Conservation (phyloP, 1,140 invertebrate species). For the Drosophila kohkoa region DNA sequence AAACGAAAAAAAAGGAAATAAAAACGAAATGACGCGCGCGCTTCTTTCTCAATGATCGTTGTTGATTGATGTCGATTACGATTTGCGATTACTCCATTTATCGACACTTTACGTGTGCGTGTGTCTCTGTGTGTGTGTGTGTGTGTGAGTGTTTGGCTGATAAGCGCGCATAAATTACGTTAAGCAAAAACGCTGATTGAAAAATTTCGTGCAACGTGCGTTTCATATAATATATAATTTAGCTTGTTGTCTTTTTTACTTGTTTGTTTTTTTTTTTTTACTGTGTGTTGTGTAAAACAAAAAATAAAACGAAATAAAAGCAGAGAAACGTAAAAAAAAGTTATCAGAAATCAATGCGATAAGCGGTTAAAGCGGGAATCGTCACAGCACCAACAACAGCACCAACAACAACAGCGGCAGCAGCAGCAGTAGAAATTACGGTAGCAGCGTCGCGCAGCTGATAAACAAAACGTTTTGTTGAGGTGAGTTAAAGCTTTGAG, state of each 20-base stretch:
- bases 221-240: conserved; percentile 19
- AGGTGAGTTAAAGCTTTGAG: conserved; percentile 51
- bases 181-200: conserved; percentile 56
- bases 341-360: conserved; percentile 57
- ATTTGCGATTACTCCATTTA: conserved; percentile 21
- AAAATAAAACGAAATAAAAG: conserved; percentile 18
- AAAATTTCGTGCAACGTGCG: conserved; percentile 31
- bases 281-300: conserved; percentile 40
- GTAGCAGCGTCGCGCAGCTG: conserved; percentile 43
- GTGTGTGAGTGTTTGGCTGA: conserved; percentile 48
- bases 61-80: conserved; percentile 31
- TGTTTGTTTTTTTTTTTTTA: conserved; percentile 36
- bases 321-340: conserved; percentile 51
- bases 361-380: conserved; percentile 43
- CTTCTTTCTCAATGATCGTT: conserved; percentile 19
- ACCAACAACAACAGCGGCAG: background rate
- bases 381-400: conserved; percentile 19
- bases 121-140: conserved; percentile 20
- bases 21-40: background rate
- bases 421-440: conserved; percentile 20
- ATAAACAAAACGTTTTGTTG: conserved; percentile 35
- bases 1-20: background rate
- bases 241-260: conserved; percentile 28
- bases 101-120: conserved; percentile 14
- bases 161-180: conserved; percentile 64